Conservation (phyloP, 2,797 vertebrate species). For the Antrozous pallidus region DNA sequence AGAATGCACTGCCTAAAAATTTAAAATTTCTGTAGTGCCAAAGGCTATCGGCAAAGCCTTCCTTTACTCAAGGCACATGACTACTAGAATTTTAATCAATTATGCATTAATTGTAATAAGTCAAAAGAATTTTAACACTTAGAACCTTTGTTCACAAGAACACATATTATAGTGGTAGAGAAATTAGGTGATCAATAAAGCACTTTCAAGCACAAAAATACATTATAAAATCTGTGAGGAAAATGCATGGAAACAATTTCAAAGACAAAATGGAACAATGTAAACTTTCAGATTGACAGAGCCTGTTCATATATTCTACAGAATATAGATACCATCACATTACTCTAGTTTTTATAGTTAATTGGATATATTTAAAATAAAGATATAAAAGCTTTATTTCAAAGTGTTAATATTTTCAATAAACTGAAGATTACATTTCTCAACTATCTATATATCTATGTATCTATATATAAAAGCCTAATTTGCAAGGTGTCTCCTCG, state of each 20-base stretch:
- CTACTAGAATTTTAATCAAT: not conserved
- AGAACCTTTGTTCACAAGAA: not conserved
- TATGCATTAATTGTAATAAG: not conserved
- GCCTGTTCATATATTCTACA: not conserved
- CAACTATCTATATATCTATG: not conserved
- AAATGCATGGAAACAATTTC: not conserved
- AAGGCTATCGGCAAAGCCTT: not conserved
- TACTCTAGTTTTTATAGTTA: constrained; percentile 27
- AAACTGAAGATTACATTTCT: constrained; percentile 27
- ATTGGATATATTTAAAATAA: constrained; percentile 15
- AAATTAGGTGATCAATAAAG: not conserved
- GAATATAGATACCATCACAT: constrained; percentile 1
- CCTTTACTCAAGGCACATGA: not conserved
- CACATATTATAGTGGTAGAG: not conserved
- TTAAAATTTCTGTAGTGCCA: not conserved
- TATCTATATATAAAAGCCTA: too few relatives aligned
- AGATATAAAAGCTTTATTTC: constrained; percentile 18
- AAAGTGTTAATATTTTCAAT: constrained; percentile 31
- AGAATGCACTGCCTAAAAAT: not conserved
- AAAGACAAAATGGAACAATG: not conserved
- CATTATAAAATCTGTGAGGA: not conserved
- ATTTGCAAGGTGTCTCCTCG: too few relatives aligned
- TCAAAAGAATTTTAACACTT: not conserved
- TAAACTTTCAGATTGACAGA: constrained; percentile 1
- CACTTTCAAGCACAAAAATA: not conserved